Conservation (phyloP, 2,797 vertebrate species). For the Sandelia bainsii region DNA sequence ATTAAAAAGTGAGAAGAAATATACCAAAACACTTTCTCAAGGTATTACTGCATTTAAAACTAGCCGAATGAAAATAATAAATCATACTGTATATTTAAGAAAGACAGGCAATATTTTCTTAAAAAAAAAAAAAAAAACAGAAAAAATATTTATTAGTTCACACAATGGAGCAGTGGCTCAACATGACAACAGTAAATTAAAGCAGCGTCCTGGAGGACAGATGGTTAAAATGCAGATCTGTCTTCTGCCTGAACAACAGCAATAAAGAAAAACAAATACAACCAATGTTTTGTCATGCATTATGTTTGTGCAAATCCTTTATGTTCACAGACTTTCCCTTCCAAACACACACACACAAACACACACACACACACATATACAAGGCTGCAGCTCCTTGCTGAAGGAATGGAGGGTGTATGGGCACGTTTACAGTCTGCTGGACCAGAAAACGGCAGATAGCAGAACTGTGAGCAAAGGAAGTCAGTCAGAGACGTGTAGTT, state of each 20-base stretch:
- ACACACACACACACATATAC: conserved; percentile 13
- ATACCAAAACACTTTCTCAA: neutral
- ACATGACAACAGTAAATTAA: conserved; percentile 73
- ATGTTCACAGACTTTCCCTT: conserved; percentile 50
- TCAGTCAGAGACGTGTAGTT: conserved; percentile 38
- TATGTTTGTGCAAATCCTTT: conserved; percentile 65
- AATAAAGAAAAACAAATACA: conserved; percentile 55
- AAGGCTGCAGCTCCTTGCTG: conserved; percentile 70
- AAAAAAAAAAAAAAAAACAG: conserved; percentile 71
- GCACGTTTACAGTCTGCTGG: conserved; percentile 62
- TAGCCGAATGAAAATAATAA: neutral
- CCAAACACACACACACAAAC: conserved; percentile 45
- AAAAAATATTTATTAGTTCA: conserved; percentile 81
- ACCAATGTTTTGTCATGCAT: conserved; percentile 75
- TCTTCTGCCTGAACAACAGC: conserved; percentile 42
- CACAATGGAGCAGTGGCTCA: conserved; percentile 72
- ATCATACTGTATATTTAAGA: neutral
- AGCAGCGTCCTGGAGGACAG: conserved; percentile 63
- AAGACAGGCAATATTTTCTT: conserved; percentile 19
- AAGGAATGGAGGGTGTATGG: conserved; percentile 65
- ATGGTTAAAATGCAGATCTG: conserved; percentile 46
- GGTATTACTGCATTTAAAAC: neutral
- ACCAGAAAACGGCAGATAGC: conserved; percentile 48
- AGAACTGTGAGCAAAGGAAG: conserved; percentile 43
- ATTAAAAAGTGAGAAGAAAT: neutral